phyloP scores from a whole-genome alignment of 2,113 vertebrate genomes.

The Zosterops lateralis region DNA sequence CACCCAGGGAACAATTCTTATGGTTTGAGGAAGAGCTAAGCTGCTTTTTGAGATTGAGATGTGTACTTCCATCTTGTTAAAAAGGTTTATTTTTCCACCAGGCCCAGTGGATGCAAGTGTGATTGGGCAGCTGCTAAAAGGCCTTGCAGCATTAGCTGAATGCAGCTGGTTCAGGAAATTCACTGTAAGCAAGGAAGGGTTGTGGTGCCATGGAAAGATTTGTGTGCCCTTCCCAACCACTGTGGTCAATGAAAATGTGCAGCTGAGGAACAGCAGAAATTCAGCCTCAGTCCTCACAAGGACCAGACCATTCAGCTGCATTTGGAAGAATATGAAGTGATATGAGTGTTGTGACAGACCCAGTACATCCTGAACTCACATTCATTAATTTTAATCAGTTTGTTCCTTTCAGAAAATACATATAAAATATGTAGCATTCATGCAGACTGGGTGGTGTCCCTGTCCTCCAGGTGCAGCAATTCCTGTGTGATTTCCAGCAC shows the following conservation, averaged over 20 bases:
- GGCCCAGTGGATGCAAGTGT: neutral
- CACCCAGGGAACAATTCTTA: neutral
- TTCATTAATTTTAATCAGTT: neutral
- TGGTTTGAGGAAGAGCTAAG: neutral
- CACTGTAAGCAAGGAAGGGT: neutral
- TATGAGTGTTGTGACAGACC: neutral
- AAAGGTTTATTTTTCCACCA: neutral
- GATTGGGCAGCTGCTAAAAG: neutral
- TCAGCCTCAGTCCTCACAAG: neutral
- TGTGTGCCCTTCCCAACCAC: neutral
- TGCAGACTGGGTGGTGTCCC: neutral
- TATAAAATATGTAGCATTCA: neutral
- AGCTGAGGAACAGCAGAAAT: neutral
- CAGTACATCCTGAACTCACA: accelerated
- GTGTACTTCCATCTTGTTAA: neutral
- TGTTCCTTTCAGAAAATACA: neutral
- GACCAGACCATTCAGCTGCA: neutral
- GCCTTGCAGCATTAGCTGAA: neutral
- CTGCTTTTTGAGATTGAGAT: neutral
- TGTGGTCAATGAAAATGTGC: neutral
- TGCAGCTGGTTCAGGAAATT: neutral
- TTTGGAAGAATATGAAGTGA: neutral
- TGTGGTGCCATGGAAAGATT: neutral
- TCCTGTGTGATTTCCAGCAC: neutral
- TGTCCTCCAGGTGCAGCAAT: neutral